These are phyloP conservation scores for Schrankia costaestrigalis DNA, from an alignment of 2,888 invertebrate genomes.

Conservation along the genomic window DNA sequence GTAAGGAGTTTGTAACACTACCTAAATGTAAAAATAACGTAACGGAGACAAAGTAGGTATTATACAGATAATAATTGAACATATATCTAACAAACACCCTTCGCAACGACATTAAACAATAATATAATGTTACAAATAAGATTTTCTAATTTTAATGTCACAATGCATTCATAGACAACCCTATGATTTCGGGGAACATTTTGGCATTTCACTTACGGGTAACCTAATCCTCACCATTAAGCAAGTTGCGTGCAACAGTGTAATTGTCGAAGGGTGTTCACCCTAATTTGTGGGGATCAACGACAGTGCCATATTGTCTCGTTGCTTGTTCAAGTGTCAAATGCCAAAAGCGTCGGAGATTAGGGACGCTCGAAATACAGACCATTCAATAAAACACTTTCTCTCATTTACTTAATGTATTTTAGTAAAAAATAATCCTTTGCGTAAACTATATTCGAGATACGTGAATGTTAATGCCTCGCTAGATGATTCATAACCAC, in stretches of 20 bases:
- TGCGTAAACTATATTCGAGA: conserved; percentile 1
- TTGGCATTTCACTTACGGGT: conserved; percentile 64
- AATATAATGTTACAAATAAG: conserved; percentile 14
- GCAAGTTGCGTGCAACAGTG: conserved; percentile 53
- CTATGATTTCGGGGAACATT: conserved; percentile 37
- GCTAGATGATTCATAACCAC: conserved; percentile 1
- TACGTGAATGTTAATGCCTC: neutral
- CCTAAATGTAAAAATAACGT: neutral
- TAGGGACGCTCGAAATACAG: conserved; percentile 26
- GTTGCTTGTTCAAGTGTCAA: conserved; percentile 56
- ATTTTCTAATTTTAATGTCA: conserved; percentile 23
- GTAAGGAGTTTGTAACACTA: neutral
- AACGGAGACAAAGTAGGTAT: neutral
- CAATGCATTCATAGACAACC: conserved; percentile 34
- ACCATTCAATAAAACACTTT: conserved; percentile 24
- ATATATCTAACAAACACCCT: no score
- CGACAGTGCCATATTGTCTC: conserved; percentile 53
- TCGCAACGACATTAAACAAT: conserved; percentile 5
- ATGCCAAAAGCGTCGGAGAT: conserved; percentile 43
- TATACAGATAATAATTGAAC: conserved; percentile 6
- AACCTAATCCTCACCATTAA: conserved; percentile 72
- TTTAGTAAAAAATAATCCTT: conserved; percentile 7
- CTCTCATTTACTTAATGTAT: conserved; percentile 20
- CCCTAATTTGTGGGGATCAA: conserved; percentile 65
- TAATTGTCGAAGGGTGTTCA: conserved; percentile 71